Evolutionary conservation across 2,888 invertebrate species (phyloP).

Genomic region (Zhuqinia jingwanae): DNA sequence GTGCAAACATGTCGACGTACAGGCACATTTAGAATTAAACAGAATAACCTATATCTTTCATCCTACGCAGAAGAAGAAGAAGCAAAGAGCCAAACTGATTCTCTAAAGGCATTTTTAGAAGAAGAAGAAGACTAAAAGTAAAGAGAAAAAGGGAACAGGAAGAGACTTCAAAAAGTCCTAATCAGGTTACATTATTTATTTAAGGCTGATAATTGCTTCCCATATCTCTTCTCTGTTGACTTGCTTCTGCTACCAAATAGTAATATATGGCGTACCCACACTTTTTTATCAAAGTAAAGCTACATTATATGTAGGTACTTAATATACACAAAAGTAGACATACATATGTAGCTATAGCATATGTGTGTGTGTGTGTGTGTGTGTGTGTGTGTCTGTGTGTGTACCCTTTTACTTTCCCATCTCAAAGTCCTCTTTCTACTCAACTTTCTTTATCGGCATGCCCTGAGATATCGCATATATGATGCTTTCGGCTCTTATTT

Average conservation of each 20-base stretch:
- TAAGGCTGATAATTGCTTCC: constrained; percentile 63
- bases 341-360: too few relatives aligned
- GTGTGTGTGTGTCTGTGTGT: neutral
- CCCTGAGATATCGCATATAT: neutral
- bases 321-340: too few relatives aligned
- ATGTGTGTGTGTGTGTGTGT: too few relatives aligned
- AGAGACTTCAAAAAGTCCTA: constrained; percentile 15
- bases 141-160: neutral
- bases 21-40: neutral
- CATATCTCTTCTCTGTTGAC: constrained; percentile 3
- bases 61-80: neutral
- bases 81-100: neutral
- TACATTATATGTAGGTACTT: too few relatives aligned
- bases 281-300: too few relatives aligned
- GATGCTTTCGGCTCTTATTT: neutral
- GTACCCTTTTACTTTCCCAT: neutral
- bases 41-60: constrained; percentile 23
- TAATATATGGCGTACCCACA: too few relatives aligned
- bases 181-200: constrained; percentile 61
- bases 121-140: too few relatives aligned
- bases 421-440: neutral
- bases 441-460: neutral
- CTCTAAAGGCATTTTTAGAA: neutral
- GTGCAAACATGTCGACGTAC: neutral
- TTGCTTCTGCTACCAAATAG: too few relatives aligned